These are phyloP conservation scores for Polypedilum vanderplanki DNA, from an alignment of 1,140 invertebrate species.

Conservation along the genomic window DNA sequence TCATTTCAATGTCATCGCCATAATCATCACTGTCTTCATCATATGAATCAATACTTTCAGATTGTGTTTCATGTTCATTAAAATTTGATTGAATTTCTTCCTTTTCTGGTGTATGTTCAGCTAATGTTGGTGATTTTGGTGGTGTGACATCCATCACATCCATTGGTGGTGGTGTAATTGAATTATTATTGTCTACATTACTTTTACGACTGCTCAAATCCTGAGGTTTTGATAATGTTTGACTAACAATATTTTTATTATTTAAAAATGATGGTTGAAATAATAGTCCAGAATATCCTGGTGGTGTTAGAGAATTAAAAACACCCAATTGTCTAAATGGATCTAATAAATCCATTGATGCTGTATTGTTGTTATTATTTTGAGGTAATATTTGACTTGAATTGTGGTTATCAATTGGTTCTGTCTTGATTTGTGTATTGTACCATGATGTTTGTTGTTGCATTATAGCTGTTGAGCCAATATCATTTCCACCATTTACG, in stretches of 20 bases:
- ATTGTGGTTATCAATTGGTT: background rate
- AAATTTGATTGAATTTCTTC: constrained; percentile 33
- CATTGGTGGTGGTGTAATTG: constrained; percentile 36
- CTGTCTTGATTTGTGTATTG: constrained; percentile 1
- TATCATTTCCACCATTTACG: background rate
- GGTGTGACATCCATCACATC: constrained; percentile 44
- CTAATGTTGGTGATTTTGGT: constrained; percentile 49
- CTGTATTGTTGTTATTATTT: no score
- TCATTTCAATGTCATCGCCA: constrained; percentile 53
- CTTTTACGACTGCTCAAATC: constrained; percentile 39
- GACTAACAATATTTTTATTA: background rate
- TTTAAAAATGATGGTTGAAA: constrained; percentile 25
- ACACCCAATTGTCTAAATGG: constrained; percentile 30
- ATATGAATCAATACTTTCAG: constrained; percentile 32
- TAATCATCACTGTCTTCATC: constrained; percentile 42
- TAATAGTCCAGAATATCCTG: constrained; percentile 41
- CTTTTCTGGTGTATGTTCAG: constrained; percentile 8
- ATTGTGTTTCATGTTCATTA: constrained; percentile 41
- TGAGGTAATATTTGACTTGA: no score
- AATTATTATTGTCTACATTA: constrained; percentile 42
- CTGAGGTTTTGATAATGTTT: constrained; percentile 11
- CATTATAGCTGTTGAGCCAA: background rate
- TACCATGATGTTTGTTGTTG: background rate
- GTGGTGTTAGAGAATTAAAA: constrained; percentile 45
- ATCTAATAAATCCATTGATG: background rate